These are phyloP conservation scores for Pimpla rufipes DNA, from an alignment of 2,888 invertebrate species.

Conservation along the genomic window DNA sequence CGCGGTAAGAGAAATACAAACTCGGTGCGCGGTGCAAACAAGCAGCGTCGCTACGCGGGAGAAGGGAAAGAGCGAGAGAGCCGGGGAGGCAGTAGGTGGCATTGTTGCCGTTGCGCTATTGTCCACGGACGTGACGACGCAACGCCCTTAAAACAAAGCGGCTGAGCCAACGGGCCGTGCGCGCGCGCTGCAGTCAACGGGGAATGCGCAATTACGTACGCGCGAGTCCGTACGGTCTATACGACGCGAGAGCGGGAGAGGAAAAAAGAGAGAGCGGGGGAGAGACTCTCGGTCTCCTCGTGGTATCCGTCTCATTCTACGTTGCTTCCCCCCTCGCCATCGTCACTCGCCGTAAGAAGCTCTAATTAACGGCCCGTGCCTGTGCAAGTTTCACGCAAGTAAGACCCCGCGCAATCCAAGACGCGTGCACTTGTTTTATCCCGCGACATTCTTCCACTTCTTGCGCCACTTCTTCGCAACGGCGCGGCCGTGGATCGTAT, in stretches of 20 bases:
- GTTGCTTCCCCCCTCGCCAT: neutral
- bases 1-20: constrained; percentile 53
- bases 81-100: constrained; percentile 21
- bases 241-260: constrained; percentile 9
- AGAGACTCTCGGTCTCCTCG: constrained; percentile 1
- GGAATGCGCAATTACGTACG: constrained; percentile 77
- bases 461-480: neutral
- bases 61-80: neutral
- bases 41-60: constrained; percentile 9
- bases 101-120: constrained; percentile 69
- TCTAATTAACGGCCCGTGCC: constrained; percentile 75
- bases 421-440: constrained; percentile 17
- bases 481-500: neutral
- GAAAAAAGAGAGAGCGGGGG: neutral
- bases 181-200: constrained; percentile 69
- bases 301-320: constrained; percentile 16
- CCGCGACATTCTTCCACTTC: constrained; percentile 38
- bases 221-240: constrained; percentile 40
- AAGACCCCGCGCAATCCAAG: constrained; percentile 37
- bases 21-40: constrained; percentile 20
- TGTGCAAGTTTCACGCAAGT: constrained; percentile 50
- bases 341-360: constrained; percentile 70
- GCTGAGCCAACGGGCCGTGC: constrained; percentile 59
- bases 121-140: constrained; percentile 70
- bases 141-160: constrained; percentile 76